These are phyloP conservation scores for Pseudorectes ferrugineus DNA, from an alignment of 2,113 vertebrate genomes.

Conservation along the genomic window DNA sequence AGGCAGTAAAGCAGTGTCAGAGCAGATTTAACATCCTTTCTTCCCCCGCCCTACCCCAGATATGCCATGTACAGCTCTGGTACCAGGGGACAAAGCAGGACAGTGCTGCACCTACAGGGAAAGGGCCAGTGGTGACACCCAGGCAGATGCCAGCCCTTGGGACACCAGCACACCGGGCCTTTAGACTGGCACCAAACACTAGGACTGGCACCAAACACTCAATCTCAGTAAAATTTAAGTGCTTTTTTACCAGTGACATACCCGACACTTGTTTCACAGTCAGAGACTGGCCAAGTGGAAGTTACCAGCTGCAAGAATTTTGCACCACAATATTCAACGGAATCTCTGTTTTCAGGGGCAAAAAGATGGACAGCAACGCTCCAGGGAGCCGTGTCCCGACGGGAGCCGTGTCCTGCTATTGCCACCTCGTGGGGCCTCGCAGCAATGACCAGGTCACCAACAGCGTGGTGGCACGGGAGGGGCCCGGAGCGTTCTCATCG, in stretches of 20 bases:
- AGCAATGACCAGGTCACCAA: neutral
- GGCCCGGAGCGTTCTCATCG: rapidly evolving
- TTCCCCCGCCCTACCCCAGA: neutral
- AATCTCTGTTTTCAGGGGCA: neutral
- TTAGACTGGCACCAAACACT: neutral
- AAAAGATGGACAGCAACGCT: rapidly evolving
- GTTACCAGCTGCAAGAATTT: neutral
- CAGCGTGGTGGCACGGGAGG: rapidly evolving
- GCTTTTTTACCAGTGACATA: rapidly evolving
- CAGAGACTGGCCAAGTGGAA: neutral
- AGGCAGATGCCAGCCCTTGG: neutral
- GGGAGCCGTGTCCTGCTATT: conserved; percentile 17
- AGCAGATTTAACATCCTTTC: neutral
- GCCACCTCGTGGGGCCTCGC: conserved; percentile 56
- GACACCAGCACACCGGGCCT: rapidly evolving
- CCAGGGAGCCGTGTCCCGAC: rapidly evolving
- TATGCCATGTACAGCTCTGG: neutral
- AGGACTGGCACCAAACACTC: neutral
- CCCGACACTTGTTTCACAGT: neutral
- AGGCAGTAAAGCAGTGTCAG: neutral
- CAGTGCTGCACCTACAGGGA: neutral
- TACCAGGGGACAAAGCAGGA: neutral
- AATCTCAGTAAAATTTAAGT: neutral
- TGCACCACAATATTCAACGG: rapidly evolving
- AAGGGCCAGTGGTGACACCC: neutral